A percentile compares a stretch with the other conserved stretches of the same genome.
phyloP scores from a whole-genome alignment of 2,888 invertebrate genomes.

The Morpho deidamia region DNA sequence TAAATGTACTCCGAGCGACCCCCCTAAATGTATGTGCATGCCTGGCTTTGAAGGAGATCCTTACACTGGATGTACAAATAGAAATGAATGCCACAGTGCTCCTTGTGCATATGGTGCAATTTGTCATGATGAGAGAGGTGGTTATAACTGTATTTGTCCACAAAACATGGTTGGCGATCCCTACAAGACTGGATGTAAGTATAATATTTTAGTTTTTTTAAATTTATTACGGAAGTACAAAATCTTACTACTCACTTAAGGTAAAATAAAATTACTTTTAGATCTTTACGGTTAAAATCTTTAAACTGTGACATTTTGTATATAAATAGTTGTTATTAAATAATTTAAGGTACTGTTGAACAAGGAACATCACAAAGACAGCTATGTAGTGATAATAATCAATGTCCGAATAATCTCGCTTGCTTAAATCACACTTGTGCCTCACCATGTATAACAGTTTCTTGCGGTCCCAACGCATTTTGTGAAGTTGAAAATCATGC shows the following conservation, averaged over 20 bases:
- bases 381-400: slow-evolving; percentile 84
- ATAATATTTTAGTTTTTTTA: slow-evolving; percentile 17
- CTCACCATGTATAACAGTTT: slow-evolving; percentile 87
- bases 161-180: slow-evolving; percentile 90
- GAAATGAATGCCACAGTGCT: slow-evolving; percentile 90
- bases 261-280: too few species aligned
- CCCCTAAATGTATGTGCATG: slow-evolving; percentile 93
- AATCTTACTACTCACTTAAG: too few species aligned
- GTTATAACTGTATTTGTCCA: slow-evolving; percentile 91
- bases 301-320: background rate
- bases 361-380: slow-evolving; percentile 76
- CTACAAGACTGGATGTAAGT: slow-evolving; percentile 88
- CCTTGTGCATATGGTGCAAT: slow-evolving; percentile 94
- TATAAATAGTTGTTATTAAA: background rate
- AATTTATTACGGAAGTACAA: background rate
- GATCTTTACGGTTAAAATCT: too few species aligned
- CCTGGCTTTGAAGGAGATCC: slow-evolving; percentile 93
- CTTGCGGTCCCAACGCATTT: slow-evolving; percentile 90
- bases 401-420: slow-evolving; percentile 89
- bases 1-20: slow-evolving; percentile 92
- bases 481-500: slow-evolving; percentile 94
- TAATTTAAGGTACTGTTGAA: slow-evolving; percentile 45
- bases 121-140: slow-evolving; percentile 91
- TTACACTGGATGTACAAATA: slow-evolving; percentile 88
- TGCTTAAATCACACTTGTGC: slow-evolving; percentile 88